Evolutionary conservation across 1,140 invertebrate species (phyloP).

Genomic region (Penaeus vannamei): DNA sequence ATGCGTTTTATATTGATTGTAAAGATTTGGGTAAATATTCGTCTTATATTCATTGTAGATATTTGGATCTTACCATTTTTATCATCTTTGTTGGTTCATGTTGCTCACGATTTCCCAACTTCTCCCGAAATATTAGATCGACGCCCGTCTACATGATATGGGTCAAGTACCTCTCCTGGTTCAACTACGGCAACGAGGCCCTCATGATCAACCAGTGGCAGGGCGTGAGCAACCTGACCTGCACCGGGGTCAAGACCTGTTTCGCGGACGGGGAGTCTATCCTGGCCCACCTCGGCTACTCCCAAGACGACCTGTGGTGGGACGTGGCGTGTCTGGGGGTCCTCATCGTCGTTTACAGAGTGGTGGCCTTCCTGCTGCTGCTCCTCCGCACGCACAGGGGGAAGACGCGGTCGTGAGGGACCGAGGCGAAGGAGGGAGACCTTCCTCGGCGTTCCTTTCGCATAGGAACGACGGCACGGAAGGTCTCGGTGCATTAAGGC

Average conservation of each 20-base stretch:
- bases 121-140: conserved; percentile 73
- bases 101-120: not conserved
- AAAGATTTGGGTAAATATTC: too few species aligned
- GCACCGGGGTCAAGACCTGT: conserved; percentile 6
- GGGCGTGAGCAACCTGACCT: conserved; percentile 73
- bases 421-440: too few species aligned
- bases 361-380: not conserved
- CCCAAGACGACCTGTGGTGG: not conserved
- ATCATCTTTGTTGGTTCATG: not conserved
- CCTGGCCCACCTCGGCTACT: conserved; percentile 5
- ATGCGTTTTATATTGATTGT: too few species aligned
- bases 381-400: not conserved
- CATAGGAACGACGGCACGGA: too few species aligned
- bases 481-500: too few species aligned
- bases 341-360: not conserved
- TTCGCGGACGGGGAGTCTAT: conserved; percentile 38
- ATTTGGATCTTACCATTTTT: too few species aligned
- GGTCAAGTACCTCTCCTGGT: conserved; percentile 95
- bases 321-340: not conserved
- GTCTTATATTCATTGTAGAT: too few species aligned
- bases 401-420: not conserved
- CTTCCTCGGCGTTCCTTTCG: too few species aligned
- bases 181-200: conserved; percentile 93
- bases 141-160: conserved; percentile 91
- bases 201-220: conserved; percentile 90